A percentile compares a stretch with the other conserved stretches of the same genome.
Conservation (phyloP, 1,140 invertebrate genomes). For the Euura lappo region DNA sequence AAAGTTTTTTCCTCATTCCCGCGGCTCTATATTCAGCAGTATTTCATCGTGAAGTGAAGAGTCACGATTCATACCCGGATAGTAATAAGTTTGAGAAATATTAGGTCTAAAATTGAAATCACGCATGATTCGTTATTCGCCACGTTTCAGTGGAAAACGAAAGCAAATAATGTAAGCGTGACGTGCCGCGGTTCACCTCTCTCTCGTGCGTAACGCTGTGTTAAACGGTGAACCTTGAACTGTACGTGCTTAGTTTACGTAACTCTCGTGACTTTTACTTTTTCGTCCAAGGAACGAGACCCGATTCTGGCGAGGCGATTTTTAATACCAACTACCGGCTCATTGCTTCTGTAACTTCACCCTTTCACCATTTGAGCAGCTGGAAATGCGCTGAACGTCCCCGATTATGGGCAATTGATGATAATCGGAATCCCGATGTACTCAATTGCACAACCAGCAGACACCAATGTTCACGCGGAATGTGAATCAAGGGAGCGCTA, state of each 20-base stretch:
- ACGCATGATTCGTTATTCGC: background rate
- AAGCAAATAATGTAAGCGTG: background rate
- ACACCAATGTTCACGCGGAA: background rate
- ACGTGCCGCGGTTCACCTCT: background rate
- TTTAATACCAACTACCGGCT: background rate
- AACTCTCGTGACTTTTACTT: background rate
- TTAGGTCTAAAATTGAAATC: background rate
- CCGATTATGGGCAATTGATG: background rate
- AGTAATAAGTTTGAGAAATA: background rate
- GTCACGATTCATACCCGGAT: background rate
- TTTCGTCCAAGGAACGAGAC: background rate
- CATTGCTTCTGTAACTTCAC: background rate
- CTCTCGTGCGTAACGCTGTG: background rate
- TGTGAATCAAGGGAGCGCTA: background rate
- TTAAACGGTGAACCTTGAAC: conserved; percentile 3
- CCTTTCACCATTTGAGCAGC: background rate
- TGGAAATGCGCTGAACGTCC: background rate
- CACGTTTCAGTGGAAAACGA: conserved; percentile 1
- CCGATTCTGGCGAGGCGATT: background rate
- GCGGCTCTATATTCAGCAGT: no score
- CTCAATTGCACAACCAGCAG: background rate
- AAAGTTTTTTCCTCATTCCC: no score
- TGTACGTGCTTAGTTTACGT: background rate
- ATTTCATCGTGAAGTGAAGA: no score
- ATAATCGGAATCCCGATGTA: background rate